Conservation (phyloP, 2,888 invertebrate species). For the Idaea biselata region DNA sequence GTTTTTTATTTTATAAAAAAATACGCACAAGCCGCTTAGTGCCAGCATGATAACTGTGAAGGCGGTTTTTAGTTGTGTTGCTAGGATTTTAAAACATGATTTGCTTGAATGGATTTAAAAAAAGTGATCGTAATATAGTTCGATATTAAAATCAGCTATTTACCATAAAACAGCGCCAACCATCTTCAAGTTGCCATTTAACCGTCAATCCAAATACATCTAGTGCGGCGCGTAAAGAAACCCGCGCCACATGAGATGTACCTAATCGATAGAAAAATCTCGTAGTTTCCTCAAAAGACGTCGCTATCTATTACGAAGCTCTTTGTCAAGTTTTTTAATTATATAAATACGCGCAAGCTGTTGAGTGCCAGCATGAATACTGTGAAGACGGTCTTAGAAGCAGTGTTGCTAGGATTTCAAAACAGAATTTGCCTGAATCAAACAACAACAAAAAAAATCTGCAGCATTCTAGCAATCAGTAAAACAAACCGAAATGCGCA, state of each 20-base stretch:
- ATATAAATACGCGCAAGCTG: background rate
- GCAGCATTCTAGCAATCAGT: no score
- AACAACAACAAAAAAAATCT: background rate
- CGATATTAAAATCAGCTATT: no score
- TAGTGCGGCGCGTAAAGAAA: slow-evolving; percentile 49
- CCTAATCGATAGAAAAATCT: slow-evolving; percentile 52
- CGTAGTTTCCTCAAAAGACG: background rate
- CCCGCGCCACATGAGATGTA: slow-evolving; percentile 77
- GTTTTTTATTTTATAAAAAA: no score
- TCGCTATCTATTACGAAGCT: background rate
- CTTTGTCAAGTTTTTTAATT: background rate
- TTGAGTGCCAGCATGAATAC: slow-evolving; percentile 33
- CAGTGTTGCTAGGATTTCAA: slow-evolving; percentile 28
- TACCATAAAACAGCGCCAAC: background rate
- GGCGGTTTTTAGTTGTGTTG: no score
- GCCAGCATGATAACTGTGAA: no score
- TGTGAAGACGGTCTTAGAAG: slow-evolving; percentile 22
- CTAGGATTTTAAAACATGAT: no score
- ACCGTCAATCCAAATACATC: slow-evolving; percentile 60
- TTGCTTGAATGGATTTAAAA: no score
- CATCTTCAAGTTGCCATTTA: background rate
- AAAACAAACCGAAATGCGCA: no score
- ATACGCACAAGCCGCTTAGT: no score
- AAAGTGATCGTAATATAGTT: no score
- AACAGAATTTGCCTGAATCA: background rate